Conservation (phyloP, 64 coral and sea anemone species). For the Pocillopora damicornis region DNA sequence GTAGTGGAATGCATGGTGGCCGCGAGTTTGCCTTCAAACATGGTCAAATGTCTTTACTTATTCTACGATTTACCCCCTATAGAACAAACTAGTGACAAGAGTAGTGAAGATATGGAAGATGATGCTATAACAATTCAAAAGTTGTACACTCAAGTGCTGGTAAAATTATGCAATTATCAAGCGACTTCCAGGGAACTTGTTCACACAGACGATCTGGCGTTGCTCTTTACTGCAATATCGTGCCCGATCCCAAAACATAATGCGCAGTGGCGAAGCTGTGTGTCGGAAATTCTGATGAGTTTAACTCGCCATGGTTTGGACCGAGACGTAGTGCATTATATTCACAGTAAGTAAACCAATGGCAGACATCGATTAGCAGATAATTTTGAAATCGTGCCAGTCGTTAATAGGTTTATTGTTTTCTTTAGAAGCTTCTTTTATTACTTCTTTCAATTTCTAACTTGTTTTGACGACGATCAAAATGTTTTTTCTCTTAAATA, state of each 20-base stretch:
- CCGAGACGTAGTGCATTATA: constrained; percentile 77
- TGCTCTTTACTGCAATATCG: constrained; percentile 90
- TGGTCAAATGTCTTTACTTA: constrained; percentile 97
- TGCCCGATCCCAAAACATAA: constrained; percentile 65
- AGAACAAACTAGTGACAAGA: constrained; percentile 17
- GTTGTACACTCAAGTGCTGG: constrained; percentile 77
- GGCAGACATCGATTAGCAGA: background rate
- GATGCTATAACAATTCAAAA: constrained; percentile 71
- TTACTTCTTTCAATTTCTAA: background rate
- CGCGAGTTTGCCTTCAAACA: constrained; percentile 81
- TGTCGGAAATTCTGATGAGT: constrained; percentile 91
- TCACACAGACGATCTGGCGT: constrained; percentile 78
- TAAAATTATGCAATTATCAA: constrained; percentile 75
- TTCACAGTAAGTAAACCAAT: constrained; percentile 70
- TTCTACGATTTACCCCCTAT: constrained; percentile 86
- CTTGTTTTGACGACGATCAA: background rate
- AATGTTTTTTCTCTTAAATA: background rate
- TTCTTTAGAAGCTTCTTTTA: background rate
- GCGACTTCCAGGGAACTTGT: constrained; percentile 81
- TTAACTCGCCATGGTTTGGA: constrained; percentile 79
- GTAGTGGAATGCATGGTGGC: constrained; percentile 98
- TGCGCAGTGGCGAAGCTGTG: constrained; percentile 74
- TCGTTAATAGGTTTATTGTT: background rate
- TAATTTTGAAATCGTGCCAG: too few species aligned
- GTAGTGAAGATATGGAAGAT: constrained; percentile 36